Conservation (phyloP, 2,888 invertebrate species). For the Eristalis intricaria region DNA sequence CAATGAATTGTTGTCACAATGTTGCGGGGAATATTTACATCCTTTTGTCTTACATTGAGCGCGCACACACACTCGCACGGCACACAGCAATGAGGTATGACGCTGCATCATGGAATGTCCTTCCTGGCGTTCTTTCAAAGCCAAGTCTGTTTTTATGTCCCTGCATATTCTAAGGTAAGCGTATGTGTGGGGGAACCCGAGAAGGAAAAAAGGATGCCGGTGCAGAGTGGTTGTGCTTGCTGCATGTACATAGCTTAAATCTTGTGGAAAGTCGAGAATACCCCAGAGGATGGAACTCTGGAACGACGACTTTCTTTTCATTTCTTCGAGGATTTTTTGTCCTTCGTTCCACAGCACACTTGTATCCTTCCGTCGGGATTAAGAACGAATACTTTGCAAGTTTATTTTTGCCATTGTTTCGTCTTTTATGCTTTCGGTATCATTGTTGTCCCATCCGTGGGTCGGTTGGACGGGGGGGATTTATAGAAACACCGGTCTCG, state of each 20-base stretch:
- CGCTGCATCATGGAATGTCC: constrained; percentile 49
- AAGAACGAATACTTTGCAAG: constrained; percentile 64
- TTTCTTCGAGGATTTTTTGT: constrained; percentile 16
- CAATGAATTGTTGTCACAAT: constrained; percentile 62
- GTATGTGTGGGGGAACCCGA: neutral
- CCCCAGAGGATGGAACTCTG: constrained; percentile 33
- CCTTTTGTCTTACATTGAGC: constrained; percentile 30
- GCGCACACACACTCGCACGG: constrained; percentile 4
- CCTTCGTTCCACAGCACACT: constrained; percentile 31
- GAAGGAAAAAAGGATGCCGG: neutral
- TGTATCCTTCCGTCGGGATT: constrained; percentile 67
- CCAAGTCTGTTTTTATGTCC: constrained; percentile 24
- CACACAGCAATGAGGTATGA: constrained; percentile 18
- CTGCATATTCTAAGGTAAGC: neutral
- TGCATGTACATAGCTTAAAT: constrained; percentile 54
- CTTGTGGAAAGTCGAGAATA: constrained; percentile 64
- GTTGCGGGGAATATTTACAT: constrained; percentile 70
- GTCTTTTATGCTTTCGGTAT: constrained; percentile 47
- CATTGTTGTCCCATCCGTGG: constrained; percentile 37
- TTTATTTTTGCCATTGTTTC: constrained; percentile 64
- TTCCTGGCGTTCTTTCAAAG: constrained; percentile 28
- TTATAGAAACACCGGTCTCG: constrained; percentile 16
- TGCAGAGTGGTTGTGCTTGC: constrained; percentile 24
- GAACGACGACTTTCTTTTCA: constrained; percentile 44
- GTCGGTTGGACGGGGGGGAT: constrained; percentile 12